Conservation (phyloP, 1,140 invertebrate species). For the Oryctes rhinoceros region DNA sequence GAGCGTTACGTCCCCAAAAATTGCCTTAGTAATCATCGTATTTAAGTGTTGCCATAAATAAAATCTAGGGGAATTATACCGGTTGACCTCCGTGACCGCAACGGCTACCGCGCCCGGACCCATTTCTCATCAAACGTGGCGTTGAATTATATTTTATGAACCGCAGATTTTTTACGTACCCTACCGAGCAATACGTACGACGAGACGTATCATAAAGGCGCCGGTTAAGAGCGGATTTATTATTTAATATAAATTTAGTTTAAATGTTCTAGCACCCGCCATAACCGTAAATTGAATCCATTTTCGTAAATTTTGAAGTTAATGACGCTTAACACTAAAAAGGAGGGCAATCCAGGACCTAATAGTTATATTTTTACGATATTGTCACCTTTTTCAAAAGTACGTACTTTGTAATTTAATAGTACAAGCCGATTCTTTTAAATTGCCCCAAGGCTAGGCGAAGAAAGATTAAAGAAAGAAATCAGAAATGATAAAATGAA, state of each 20-base stretch:
- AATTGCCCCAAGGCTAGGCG: no score
- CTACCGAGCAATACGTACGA: not conserved
- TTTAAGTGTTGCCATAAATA: slow-evolving; percentile 32
- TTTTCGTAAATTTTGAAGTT: slow-evolving; percentile 11
- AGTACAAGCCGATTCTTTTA: no score
- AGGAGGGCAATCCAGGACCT: not conserved
- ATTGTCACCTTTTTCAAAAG: no score
- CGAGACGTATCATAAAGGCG: no score
- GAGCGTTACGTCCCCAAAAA: not conserved
- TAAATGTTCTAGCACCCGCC: not conserved
- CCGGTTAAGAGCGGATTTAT: not conserved
- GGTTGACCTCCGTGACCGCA: slow-evolving; percentile 9
- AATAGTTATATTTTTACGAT: no score
- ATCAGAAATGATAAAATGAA: no score
- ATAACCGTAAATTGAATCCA: not conserved
- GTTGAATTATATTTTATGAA: slow-evolving; percentile 16
- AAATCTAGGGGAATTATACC: slow-evolving; percentile 25
- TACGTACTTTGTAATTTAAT: no score
- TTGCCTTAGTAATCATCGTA: slow-evolving; percentile 24
- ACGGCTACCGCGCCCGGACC: not conserved
- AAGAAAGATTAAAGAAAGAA: no score
- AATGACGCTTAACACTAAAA: slow-evolving; percentile 2
- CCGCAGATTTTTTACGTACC: not conserved
- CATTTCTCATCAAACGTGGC: slow-evolving; percentile 13
- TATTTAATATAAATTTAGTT: slow-evolving; percentile 11